Evolutionary conservation across 1,140 invertebrate genomes (phyloP).

Genomic region (Rhizoglyphus robini): DNA sequence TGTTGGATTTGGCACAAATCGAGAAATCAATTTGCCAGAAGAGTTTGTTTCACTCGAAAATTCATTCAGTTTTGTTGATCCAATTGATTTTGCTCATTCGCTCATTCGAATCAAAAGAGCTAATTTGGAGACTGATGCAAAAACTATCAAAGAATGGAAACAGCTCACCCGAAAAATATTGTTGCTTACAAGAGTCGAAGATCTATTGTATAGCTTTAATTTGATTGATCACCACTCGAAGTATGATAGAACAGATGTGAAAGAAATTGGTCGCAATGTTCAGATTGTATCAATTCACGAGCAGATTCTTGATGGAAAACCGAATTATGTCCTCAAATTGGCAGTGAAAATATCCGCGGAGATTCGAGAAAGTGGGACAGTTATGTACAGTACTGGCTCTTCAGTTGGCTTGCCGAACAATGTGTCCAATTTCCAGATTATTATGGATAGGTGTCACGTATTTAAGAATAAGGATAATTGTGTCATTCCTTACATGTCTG

Average conservation of each 20-base stretch:
- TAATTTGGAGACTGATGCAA: neutral
- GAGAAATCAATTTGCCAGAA: neutral
- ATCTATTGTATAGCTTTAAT: neutral
- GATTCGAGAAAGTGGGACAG: neutral
- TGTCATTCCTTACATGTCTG: neutral
- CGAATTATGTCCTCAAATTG: neutral
- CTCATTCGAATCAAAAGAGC: neutral
- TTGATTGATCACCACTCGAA: neutral
- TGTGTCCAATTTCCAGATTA: neutral
- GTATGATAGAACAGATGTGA: neutral
- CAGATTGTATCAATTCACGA: neutral
- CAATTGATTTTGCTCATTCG: neutral
- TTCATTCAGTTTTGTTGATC: neutral
- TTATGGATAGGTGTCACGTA: neutral
- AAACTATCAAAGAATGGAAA: neutral
- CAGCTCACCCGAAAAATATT: neutral
- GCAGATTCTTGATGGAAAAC: neutral
- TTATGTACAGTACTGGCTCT: neutral
- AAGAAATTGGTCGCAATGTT: neutral
- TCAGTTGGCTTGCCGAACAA: neutral
- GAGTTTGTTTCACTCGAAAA: neutral
- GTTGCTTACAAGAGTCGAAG: neutral
- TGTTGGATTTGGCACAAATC: neutral
- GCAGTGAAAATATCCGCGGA: neutral
- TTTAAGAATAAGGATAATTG: neutral